phyloP scores from a whole-genome alignment of 2,888 invertebrate genomes.

The Geotrupes spiniger region DNA sequence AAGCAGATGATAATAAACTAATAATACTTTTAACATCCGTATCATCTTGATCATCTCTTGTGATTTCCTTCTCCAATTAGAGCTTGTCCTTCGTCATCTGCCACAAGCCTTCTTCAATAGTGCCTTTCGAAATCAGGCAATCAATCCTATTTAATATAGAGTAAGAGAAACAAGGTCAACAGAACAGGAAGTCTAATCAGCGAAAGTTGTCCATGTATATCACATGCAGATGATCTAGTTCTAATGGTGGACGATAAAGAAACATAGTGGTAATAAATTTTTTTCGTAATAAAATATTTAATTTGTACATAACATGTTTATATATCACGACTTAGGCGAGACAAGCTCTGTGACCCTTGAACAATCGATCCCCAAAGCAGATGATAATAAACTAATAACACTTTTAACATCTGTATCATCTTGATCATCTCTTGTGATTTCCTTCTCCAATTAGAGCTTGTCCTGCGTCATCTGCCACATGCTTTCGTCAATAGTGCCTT shows the following conservation, averaged over 20 bases:
- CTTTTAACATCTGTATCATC: constrained; percentile 74
- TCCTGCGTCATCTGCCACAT: constrained; percentile 87
- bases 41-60: constrained; percentile 63
- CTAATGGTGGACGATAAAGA: too few relatives aligned
- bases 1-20: constrained; percentile 73
- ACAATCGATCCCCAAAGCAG: constrained; percentile 65
- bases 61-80: constrained; percentile 85
- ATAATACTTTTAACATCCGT: constrained; percentile 77
- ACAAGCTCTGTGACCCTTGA: constrained; percentile 40
- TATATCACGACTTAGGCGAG: constrained; percentile 35
- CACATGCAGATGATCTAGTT: too few relatives aligned
- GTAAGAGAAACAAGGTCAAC: too few relatives aligned
- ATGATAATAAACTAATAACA: constrained; percentile 75
- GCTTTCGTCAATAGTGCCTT: constrained; percentile 89
- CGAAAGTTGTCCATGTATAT: too few relatives aligned
- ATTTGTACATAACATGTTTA: neutral
- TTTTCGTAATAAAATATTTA: too few relatives aligned
- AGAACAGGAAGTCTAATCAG: too few relatives aligned
- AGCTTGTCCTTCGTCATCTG: constrained; percentile 89
- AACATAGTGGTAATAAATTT: too few relatives aligned
- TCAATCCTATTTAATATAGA: too few relatives aligned
- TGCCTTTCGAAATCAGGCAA: constrained; percentile 78
- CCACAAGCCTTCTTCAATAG: constrained; percentile 92
- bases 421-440: constrained; percentile 69
- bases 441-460: constrained; percentile 87